Conservation (phyloP, 2,113 vertebrate species). For the Lophius piscatorius region DNA sequence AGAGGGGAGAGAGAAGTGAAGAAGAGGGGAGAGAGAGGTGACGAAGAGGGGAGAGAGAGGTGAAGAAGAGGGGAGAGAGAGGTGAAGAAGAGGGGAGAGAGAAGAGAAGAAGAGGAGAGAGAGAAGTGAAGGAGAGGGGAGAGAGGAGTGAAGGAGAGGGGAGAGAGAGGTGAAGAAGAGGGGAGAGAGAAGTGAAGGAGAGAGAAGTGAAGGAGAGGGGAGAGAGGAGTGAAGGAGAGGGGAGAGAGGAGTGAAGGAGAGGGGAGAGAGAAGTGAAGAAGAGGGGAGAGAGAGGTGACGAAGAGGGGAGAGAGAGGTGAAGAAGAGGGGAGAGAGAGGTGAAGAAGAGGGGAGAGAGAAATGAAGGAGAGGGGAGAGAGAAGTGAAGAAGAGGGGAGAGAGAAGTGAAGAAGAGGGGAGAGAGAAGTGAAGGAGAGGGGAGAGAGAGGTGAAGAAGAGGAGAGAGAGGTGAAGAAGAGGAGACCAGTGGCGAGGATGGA, state of each 20-base stretch:
- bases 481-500: conserved; percentile 50
- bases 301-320: not conserved
- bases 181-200: not conserved
- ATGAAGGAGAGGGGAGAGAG: not conserved
- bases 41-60: not conserved
- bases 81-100: conserved; percentile 6
- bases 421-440: conserved; percentile 17
- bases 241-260: no score
- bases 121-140: not conserved
- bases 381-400: no score
- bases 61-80: not conserved
- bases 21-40: conserved; percentile 18
- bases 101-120: not conserved
- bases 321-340: not conserved
- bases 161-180: not conserved
- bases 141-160: conserved; percentile 10
- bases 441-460: conserved; percentile 14
- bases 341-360: not conserved
- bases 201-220: not conserved
- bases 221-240: not conserved
- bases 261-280: not conserved
- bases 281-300: not conserved
- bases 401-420: conserved; percentile 14
- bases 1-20: conserved; percentile 42
- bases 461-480: conserved; percentile 24